Base-by-base conservation (phyloP, 1,140 invertebrate genomes). In the Aplysia californica region DNA sequence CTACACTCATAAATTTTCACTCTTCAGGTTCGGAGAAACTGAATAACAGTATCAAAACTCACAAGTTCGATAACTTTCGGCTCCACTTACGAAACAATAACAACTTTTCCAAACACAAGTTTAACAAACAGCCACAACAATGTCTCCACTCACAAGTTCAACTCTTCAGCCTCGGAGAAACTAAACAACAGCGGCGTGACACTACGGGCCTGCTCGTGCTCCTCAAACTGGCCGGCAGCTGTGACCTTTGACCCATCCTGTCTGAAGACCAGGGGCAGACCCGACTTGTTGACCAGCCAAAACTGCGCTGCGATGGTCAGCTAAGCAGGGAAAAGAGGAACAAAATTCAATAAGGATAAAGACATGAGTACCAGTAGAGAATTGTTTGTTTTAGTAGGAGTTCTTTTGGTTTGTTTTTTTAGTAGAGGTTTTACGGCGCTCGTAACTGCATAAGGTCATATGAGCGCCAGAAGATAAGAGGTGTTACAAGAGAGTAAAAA, bases 281-380 rank as follows among this genome's bases (percentile, higher is more conserved):
- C 97, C 21, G 96, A 96, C 88, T 95, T 95, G 88, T 99, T 99
- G 35, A 99, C 93, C 79, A 99, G 93, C 97, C 98, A 99, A 90
- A 95, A 98, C 0, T 95, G 94, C 29, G 96, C 95, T 76, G 93
- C 94, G 21, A 98, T 92, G 59, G 92, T 93, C 69, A 98, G 92
- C 92, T 96, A 91, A 20, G 21, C 20, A 44, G n/a, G 36, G 23
- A 70, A n/a, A 23, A 50, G 20, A 29, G 18, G 31, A 23, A 70
- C 23, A 35, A 41, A 50, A 35, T 5, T 56, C 41, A 66, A 33
- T 76, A 21, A 69, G 67, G 74, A 66, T 73, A 31, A 23, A 77
- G 15, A 23, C 39, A 35, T 2, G 39, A 39, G 65, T 50, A 68
- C 0, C 65, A 31, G 33, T 39, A 67, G 36, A 61, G 18, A 18